Base-by-base conservation (phyloP, 1,140 invertebrate species). In the Drosophila lini region DNA sequence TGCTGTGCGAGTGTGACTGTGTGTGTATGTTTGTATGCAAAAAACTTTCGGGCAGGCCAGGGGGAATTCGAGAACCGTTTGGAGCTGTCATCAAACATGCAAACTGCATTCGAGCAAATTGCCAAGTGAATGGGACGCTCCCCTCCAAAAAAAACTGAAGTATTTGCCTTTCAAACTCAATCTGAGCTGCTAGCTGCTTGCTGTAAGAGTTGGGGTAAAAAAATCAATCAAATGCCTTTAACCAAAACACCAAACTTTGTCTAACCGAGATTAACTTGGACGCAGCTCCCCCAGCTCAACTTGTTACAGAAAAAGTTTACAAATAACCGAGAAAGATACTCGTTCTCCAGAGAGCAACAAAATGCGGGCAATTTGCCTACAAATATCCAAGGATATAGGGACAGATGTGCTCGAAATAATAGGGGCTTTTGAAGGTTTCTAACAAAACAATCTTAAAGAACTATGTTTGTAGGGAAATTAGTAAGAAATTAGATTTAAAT, bases 11-110 rank as follows among this genome's bases (percentile, higher is more conserved):
- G 47, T 50, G 28, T 48, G 10, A 8, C 8, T 44, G 34, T 47
- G 45, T 28, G 45, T 48, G 45, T 48, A 25, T 28, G 40, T 50
- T 42, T 47, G 45, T 56, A 53, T 57, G 41, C 38, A 63, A 59
- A 80, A 74, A 47, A 57, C 41, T 73, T 48, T 71, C 7, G 71
- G 58, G 3, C 32, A 22, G 11, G 34, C 52, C 52, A 3, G 28
- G 50, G 47, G 58, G 32, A 25, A 48, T 40, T 38, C 1, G 25
- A 31, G 42, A 45, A 61, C 40, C 45, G 45, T 73, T 73, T 74
- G 55, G 63, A 76, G 74, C 62, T 77, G 74, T 77, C 74, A 76
- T 76, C 74, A 76, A 76, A 76, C 74, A 76, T 76, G 74, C 74
- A 76, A 76, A 76, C 74, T 76, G 74, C 74, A 76, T 76, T 76